Conservation (phyloP, 2,113 vertebrate species). For the Probosciger aterrimus region DNA sequence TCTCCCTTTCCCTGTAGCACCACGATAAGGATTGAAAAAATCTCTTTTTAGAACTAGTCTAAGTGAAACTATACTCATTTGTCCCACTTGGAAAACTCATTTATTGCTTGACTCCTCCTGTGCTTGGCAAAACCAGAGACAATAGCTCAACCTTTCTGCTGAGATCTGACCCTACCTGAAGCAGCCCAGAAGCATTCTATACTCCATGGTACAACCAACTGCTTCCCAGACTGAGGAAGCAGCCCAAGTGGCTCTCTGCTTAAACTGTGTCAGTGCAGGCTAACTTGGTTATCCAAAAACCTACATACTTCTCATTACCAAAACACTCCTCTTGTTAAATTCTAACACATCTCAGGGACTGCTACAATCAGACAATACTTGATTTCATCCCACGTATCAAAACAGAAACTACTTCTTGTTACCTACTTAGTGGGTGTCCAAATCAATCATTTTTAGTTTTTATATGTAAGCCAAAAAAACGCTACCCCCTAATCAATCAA, state of each 20-base stretch:
- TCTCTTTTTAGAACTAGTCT: not conserved
- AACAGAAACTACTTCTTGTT: not conserved
- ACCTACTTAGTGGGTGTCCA: not conserved
- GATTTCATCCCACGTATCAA: not conserved
- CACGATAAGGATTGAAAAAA: not conserved
- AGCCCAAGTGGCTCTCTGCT: not conserved
- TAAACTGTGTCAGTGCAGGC: not conserved
- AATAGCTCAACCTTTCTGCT: not conserved
- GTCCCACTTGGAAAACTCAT: not conserved
- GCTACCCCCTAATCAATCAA: not conserved
- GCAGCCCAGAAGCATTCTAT: not conserved
- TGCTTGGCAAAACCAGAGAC: not conserved
- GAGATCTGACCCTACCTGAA: not conserved
- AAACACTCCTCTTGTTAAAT: not conserved
- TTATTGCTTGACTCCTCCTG: not conserved
- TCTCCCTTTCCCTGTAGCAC: not conserved
- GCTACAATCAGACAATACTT: not conserved
- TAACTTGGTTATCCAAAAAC: not conserved
- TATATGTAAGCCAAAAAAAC: not conserved
- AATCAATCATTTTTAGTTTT: not conserved
- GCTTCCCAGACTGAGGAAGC: not conserved
- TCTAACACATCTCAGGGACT: not conserved
- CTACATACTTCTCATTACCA: not conserved
- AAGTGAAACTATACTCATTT: not conserved
- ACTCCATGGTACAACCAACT: not conserved